phyloP scores from a whole-genome alignment of 2,113 vertebrate genomes.

The Lycaon pictus region DNA sequence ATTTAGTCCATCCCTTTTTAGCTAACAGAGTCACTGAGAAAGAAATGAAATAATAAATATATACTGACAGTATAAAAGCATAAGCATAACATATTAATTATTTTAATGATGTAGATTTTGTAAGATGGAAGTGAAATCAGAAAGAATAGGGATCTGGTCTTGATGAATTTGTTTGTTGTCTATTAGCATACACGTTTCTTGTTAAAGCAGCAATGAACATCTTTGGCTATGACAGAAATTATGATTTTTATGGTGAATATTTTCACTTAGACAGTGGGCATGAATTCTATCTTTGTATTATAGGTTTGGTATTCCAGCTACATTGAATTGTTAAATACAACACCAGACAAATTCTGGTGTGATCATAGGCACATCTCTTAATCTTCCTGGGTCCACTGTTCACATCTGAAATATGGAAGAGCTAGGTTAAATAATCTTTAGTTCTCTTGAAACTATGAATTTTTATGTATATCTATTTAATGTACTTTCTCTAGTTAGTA shows the following conservation, averaged over 20 bases:
- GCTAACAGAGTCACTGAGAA: not conserved
- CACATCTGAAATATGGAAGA: not conserved
- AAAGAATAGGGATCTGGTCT: not conserved
- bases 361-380: not conserved
- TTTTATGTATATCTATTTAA: not conserved
- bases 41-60: not conserved
- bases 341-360: not conserved
- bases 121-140: not conserved
- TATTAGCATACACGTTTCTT: not conserved
- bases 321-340: not conserved
- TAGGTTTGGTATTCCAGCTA: not conserved
- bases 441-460: not conserved
- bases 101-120: not conserved
- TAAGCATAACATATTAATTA: not conserved
- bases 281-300: not conserved
- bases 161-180: not conserved
- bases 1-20: not conserved
- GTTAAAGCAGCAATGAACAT: not conserved
- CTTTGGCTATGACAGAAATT: not conserved
- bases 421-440: not conserved
- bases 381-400: not conserved
- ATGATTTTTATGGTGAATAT: not conserved
- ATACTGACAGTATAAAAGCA: not conserved
- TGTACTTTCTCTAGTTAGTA: not conserved
- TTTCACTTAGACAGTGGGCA: not conserved